phyloP scores from a whole-genome alignment of 2,113 vertebrate species.

The Phoxinus phoxinus region DNA sequence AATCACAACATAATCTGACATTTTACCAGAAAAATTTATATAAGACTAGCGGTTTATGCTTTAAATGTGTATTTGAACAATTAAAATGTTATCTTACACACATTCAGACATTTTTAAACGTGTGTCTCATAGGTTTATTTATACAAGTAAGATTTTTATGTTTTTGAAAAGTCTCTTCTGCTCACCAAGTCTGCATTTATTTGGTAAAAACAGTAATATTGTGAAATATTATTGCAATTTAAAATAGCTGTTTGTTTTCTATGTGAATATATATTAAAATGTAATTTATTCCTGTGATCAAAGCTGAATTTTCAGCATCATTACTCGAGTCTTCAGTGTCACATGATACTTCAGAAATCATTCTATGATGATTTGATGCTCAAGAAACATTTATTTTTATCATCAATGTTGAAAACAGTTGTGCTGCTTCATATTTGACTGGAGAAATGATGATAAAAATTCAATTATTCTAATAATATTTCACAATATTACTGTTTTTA shows the following conservation, averaged over 20 bases:
- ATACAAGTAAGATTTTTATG: background rate
- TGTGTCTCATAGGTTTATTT: too few relatives aligned
- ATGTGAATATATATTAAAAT: background rate
- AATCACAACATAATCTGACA: background rate
- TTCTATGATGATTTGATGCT: background rate
- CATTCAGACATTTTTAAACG: background rate
- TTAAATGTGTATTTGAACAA: background rate
- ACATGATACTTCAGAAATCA: background rate
- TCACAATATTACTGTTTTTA: too few relatives aligned
- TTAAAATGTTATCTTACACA: background rate
- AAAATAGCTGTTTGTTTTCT: background rate
- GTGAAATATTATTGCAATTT: background rate
- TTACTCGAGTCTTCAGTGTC: background rate
- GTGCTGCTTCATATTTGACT: background rate
- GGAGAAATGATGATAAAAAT: too few relatives aligned
- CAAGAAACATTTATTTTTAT: background rate
- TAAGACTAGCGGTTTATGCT: background rate
- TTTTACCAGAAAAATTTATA: background rate
- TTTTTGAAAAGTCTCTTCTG: background rate
- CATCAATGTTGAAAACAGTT: background rate
- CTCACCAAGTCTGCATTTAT: background rate
- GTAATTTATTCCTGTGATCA: background rate
- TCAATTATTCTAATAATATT: too few relatives aligned
- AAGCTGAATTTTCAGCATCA: background rate
- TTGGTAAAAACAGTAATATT: background rate